A percentile compares a stretch with the other conserved stretches of the same genome.
Evolutionary conservation across 64 coral and sea anemone species (phyloP).

Genomic region (Catalaphyllia jardinei): DNA sequence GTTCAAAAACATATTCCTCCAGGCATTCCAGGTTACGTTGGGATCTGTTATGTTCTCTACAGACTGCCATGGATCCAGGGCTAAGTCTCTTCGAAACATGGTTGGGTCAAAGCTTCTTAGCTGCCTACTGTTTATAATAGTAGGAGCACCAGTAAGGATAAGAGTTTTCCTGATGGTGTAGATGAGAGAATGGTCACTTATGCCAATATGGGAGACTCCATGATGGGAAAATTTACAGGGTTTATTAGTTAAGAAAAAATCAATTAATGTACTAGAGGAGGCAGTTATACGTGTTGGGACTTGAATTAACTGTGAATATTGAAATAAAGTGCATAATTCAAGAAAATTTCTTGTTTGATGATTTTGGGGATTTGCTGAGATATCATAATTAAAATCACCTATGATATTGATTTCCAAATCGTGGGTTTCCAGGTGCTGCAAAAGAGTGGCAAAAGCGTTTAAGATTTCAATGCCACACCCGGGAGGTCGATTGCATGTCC

Average conservation of each 20-base stretch:
- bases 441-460: too few species aligned
- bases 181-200: slow-evolving; percentile 31
- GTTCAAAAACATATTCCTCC: too few species aligned
- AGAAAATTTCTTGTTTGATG: slow-evolving; percentile 10
- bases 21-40: slow-evolving; percentile 4
- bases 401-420: too few species aligned
- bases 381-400: too few species aligned
- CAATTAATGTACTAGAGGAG: slow-evolving; percentile 18
- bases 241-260: slow-evolving; percentile 22
- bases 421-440: too few species aligned
- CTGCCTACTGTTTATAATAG: too few species aligned
- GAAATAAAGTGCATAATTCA: background rate
- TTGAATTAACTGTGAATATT: slow-evolving; percentile 21
- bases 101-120: too few species aligned
- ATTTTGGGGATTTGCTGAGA: too few species aligned
- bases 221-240: slow-evolving; percentile 9
- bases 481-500: slow-evolving; percentile 13
- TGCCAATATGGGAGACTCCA: slow-evolving; percentile 12
- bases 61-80: slow-evolving; percentile 1
- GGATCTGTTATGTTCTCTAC: slow-evolving; percentile 9
- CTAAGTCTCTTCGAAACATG: slow-evolving; percentile 5
- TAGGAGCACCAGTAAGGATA: slow-evolving; percentile 11
- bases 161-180: slow-evolving; percentile 6
- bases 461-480: too few species aligned
- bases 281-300: too few species aligned